Evolutionary conservation across 37 sponge, comb jelly and placozoan genomes (phyloP).

Genomic region (Tethya wilhelma): DNA sequence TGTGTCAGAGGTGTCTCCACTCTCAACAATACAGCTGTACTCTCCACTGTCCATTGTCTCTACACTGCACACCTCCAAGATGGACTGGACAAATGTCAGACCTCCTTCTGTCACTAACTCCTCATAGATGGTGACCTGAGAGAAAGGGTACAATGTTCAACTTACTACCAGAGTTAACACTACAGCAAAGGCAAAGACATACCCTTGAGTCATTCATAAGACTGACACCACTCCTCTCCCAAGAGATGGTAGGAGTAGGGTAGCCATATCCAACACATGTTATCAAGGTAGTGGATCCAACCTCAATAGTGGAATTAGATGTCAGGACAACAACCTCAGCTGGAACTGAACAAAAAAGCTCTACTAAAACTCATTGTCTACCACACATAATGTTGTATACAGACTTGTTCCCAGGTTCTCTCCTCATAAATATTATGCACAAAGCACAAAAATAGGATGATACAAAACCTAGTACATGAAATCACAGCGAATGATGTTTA

Average conservation of each 20-base stretch:
- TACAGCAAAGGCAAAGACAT: no score
- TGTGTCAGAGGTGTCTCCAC: background rate
- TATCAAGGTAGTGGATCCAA: conserved; percentile 17
- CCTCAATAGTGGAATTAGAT: background rate
- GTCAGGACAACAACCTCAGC: background rate
- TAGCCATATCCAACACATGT: conserved; percentile 26
- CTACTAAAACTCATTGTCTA: no score
- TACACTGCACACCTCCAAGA: conserved; percentile 40
- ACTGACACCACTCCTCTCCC: background rate
- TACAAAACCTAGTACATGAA: no score
- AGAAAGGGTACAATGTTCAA: no score
- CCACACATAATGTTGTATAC: no score
- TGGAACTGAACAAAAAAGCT: background rate
- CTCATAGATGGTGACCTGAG: conserved; percentile 25
- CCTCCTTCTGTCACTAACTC: background rate
- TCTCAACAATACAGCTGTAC: conserved; percentile 21
- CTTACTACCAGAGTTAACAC: no score
- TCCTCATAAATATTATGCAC: no score
- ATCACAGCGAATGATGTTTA: no score
- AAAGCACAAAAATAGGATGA: no score
- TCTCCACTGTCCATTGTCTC: background rate
- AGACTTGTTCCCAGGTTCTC: no score
- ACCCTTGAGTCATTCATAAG: conserved; percentile 2
- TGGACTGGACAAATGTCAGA: conserved; percentile 7
- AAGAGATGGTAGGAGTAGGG: conserved; percentile 7